Conservation (phyloP, 2,797 vertebrate species). For the Ambastaia sidthimunki region DNA sequence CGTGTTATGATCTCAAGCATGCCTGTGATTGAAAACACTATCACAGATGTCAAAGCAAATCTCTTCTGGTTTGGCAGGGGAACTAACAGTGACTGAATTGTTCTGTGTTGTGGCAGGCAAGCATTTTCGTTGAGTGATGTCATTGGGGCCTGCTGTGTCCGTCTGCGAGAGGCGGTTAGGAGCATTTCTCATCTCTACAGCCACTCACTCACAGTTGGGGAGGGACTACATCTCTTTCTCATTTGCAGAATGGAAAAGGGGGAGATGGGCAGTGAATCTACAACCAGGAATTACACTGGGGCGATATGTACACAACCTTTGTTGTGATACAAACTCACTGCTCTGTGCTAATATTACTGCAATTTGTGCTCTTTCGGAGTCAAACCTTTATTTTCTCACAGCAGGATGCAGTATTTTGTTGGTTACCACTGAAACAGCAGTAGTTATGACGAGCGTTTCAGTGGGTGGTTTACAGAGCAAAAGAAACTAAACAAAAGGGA, state of each 20-base stretch:
- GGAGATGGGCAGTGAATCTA: conserved; percentile 53
- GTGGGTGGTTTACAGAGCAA: too few species aligned
- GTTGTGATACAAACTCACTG: conserved; percentile 59
- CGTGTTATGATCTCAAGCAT: conserved; percentile 63
- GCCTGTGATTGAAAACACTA: conserved; percentile 66
- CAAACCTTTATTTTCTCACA: conserved; percentile 58
- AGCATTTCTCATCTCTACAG: conserved; percentile 72
- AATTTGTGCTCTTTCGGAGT: conserved; percentile 63
- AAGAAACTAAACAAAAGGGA: too few species aligned
- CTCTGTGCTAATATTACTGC: conserved; percentile 58
- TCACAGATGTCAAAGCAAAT: conserved; percentile 70
- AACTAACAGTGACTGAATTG: conserved; percentile 69
- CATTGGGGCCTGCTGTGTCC: conserved; percentile 73
- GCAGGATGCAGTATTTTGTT: conserved; percentile 42
- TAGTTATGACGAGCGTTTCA: background rate
- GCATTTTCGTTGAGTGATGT: conserved; percentile 80
- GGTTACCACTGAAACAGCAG: conserved; percentile 44
- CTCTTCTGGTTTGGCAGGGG: conserved; percentile 69
- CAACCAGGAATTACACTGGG: conserved; percentile 65
- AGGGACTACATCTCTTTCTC: conserved; percentile 73
- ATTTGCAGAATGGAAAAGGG: conserved; percentile 72
- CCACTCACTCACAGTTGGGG: conserved; percentile 67
- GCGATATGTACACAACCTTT: conserved; percentile 65
- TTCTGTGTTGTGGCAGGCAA: conserved; percentile 73
- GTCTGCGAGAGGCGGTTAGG: conserved; percentile 69